Conservation (phyloP, 2,888 invertebrate genomes). For the Epinotia ramella region DNA sequence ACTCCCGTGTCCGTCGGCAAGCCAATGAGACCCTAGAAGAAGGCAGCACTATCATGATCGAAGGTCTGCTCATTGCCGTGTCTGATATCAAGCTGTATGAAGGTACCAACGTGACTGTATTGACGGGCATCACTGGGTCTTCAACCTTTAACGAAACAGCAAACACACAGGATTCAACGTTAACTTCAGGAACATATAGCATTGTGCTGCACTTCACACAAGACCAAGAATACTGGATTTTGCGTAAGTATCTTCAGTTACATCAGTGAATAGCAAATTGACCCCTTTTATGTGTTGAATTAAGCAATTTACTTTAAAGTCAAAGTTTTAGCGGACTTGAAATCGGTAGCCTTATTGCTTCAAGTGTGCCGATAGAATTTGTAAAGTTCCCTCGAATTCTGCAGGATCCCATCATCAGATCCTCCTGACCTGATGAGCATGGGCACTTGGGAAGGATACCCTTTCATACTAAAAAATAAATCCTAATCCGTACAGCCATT, state of each 20-base stretch:
- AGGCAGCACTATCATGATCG: constrained; percentile 50
- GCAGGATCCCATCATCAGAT: too few species aligned
- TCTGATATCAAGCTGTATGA: constrained; percentile 50
- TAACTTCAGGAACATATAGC: constrained; percentile 58
- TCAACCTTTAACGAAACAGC: constrained; percentile 50
- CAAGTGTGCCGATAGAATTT: too few species aligned
- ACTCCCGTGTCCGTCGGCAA: constrained; percentile 68
- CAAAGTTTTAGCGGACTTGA: too few species aligned
- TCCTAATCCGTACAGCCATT: too few species aligned
- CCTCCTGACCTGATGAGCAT: too few species aligned
- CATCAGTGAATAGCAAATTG: neutral
- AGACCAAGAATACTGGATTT: constrained; percentile 73
- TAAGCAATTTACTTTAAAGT: too few species aligned
- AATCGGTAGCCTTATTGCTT: too few species aligned
- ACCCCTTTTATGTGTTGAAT: too few species aligned
- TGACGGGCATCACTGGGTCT: constrained; percentile 34
- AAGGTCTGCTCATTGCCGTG: constrained; percentile 62
- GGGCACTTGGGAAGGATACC: too few species aligned
- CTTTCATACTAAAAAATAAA: too few species aligned
- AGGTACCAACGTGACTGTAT: neutral
- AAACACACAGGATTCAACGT: constrained; percentile 58
- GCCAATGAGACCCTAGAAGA: constrained; percentile 44
- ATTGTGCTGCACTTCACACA: constrained; percentile 65
- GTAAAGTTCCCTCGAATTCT: too few species aligned
- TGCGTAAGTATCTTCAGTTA: constrained; percentile 62